Base-by-base conservation (phyloP, 2,797 vertebrate genomes). In the Lerista edwardsae region DNA sequence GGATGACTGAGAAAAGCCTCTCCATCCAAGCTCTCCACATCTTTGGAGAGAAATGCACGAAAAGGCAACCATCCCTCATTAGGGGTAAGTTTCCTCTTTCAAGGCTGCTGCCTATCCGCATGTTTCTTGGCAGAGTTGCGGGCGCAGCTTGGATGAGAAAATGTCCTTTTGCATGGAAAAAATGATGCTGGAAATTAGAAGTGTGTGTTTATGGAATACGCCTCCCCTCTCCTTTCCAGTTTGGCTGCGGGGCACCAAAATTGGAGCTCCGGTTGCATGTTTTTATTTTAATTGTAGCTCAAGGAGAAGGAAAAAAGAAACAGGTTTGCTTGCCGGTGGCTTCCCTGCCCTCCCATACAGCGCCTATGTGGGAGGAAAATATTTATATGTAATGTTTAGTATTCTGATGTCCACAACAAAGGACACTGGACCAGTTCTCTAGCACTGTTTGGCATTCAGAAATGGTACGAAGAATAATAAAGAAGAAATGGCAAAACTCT, bases 151-250 rank as follows among this genome's bases (percentile, higher is more conserved):
- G 17, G 57, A 1, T 25, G 61, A 64, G 57, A 65, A 84, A 84
- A 31, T 2, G 61, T 71, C 10, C 4, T 39, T 65, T 64, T 11
- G 31, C 75, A 72, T 62, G 79, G 85, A 76, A 84, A 86, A 84
- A 29, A 17, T 84, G 74, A 79, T 25, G 11, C 11, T 74, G 34
- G 59, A 78, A 81, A 59, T 71, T 15, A 19, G 10, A 47, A 10
- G 55, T 36, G 19, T 71, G n/a, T 65, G 14, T 57, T 77, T 73
- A 19, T 8, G 44, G 57, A 62, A 0, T 0, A 1, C 15, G 1
- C 17, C 8, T 3, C n/a, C 39, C 64, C 55, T 31, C 25, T 69
- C 69, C 82, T 75, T 47, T 61, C 3, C 57, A 65, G 29, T n/a
- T 59, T 3, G 41, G 10, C 36, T 69, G 10, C 6, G 23, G 1